A percentile compares a stretch with the other conserved stretches of the same genome.
These are phyloP conservation scores for Luehdorfia chinensis DNA, from an alignment of 1,140 invertebrate species.

Conservation along the genomic window DNA sequence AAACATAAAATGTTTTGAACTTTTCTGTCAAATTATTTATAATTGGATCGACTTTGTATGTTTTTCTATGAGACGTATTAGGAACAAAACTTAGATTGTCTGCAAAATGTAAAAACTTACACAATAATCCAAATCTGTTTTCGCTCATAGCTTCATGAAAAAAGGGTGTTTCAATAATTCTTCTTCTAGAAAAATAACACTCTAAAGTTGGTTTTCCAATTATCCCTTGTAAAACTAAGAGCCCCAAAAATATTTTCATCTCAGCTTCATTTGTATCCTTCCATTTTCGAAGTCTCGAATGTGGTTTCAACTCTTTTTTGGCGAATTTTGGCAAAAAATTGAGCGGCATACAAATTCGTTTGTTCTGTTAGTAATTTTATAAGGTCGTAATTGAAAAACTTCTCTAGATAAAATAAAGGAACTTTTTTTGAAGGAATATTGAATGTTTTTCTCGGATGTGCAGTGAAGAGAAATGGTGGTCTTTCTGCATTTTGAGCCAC, in stretches of 20 bases:
- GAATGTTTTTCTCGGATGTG: conserved; percentile 2
- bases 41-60: conserved; percentile 1
- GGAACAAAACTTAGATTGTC: background rate
- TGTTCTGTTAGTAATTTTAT: conserved; percentile 1
- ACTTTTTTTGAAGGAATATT: conserved; percentile 1
- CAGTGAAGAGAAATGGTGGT: conserved; percentile 13
- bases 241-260: conserved; percentile 1
- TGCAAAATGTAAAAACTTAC: conserved; percentile 3
- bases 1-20: conserved; percentile 2
- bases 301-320: conserved; percentile 1
- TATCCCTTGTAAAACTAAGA: conserved; percentile 1
- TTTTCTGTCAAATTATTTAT: conserved; percentile 3
- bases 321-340: no score
- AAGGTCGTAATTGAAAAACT: background rate
- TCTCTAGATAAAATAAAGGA: conserved; percentile 3
- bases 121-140: conserved; percentile 3
- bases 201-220: conserved; percentile 1
- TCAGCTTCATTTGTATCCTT: conserved; percentile 1
- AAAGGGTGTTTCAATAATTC: conserved; percentile 1
- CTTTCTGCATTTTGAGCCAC: conserved; percentile 13
- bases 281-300: conserved; percentile 1
- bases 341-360: conserved; percentile 1
- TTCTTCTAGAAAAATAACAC: conserved; percentile 3
- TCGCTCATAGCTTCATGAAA: conserved; percentile 2
- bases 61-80: background rate